Evolutionary conservation across 2,113 vertebrate genomes (phyloP).

Genomic region (Drymodes brunneopygia): DNA sequence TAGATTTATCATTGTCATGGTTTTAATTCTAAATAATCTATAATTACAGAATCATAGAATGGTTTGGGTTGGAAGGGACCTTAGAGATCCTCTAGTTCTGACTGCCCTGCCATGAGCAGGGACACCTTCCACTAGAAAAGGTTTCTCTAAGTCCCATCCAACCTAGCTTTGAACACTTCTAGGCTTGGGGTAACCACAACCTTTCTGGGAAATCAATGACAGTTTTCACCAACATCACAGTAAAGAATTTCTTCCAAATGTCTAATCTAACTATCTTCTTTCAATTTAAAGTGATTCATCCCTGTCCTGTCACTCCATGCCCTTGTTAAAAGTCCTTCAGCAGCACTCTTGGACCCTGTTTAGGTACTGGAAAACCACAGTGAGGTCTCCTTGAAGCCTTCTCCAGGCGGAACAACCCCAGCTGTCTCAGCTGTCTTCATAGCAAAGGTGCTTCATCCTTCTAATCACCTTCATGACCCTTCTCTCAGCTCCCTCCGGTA

Average conservation of each 20-base stretch:
- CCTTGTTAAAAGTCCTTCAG: neutral
- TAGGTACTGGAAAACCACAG: too few species aligned
- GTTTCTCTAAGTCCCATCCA: neutral
- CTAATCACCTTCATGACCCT: neutral
- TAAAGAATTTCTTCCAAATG: neutral
- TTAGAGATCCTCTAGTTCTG: neutral
- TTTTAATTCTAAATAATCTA: neutral
- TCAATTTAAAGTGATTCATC: neutral
- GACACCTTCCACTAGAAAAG: neutral
- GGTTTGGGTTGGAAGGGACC: neutral
- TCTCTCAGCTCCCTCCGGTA: neutral
- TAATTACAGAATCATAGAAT: neutral
- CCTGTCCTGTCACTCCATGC: neutral
- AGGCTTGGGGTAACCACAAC: neutral
- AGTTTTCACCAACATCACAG: neutral
- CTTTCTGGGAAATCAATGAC: neutral
- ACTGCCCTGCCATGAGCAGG: neutral
- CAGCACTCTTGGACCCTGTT: rapidly evolving
- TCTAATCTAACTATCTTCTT: neutral
- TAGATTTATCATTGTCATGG: neutral
- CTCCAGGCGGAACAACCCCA: neutral
- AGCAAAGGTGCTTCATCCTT: neutral
- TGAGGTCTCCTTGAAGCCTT: neutral
- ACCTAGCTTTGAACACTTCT: neutral
- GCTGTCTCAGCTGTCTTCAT: neutral